Percentiles rank a stretch among this genome's conserved stretches.
These are phyloP conservation scores for Osmerus eperlanus DNA, from an alignment of 2,113 vertebrate species.

Conservation along the genomic window DNA sequence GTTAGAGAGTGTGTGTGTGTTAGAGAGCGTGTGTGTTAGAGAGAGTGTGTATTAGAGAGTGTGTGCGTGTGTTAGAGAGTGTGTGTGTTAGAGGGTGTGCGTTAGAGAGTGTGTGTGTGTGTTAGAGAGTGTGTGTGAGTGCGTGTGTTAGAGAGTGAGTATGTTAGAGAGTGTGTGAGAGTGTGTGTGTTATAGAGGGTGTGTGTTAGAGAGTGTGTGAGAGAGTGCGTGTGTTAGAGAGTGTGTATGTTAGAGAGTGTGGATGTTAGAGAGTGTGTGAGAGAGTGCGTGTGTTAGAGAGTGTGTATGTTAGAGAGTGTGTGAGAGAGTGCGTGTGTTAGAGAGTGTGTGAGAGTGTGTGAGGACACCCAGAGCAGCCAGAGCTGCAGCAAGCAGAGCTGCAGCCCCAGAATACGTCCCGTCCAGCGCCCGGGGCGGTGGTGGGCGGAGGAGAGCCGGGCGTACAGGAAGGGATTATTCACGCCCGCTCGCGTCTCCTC, in stretches of 20 bases:
- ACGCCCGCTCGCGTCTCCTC: too few relatives aligned
- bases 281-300: not conserved
- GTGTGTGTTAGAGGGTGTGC: not conserved
- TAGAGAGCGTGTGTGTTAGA: not conserved
- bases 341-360: not conserved
- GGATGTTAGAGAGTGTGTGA: not conserved
- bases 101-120: not conserved
- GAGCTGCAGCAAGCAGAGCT: too few relatives aligned
- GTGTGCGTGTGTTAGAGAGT: not conserved
- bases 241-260: not conserved
- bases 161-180: too few relatives aligned
- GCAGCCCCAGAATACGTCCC: too few relatives aligned
- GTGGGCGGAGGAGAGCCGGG: too few relatives aligned
- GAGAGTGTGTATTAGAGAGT: not conserved
- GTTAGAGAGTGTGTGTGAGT: not conserved
- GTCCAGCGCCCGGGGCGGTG: too few relatives aligned
- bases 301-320: not conserved
- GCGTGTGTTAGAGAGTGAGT: too few relatives aligned
- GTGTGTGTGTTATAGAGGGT: too few relatives aligned
- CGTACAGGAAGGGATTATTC: too few relatives aligned
- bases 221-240: not conserved
- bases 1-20: not conserved
- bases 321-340: not conserved
- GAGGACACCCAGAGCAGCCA: not conserved
- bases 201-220: not conserved